Conservation (phyloP, 1,140 invertebrate genomes). For the Bombus impatiens region DNA sequence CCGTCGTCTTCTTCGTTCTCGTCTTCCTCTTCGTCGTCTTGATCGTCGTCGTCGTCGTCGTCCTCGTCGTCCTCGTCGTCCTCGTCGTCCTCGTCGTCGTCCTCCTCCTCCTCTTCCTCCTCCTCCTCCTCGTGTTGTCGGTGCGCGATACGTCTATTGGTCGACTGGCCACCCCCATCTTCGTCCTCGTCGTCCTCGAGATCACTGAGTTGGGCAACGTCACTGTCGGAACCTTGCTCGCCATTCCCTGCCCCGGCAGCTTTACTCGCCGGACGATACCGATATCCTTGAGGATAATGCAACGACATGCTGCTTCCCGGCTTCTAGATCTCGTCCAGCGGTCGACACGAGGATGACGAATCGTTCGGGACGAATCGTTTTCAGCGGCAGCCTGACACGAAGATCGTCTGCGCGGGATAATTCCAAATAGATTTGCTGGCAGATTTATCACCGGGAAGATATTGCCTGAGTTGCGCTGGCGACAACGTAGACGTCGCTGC, state of each 20-base stretch:
- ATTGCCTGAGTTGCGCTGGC: not conserved
- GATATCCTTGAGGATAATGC: slow-evolving; percentile 78
- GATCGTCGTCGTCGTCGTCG: slow-evolving; percentile 81
- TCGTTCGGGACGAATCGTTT: not conserved
- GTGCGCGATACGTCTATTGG: slow-evolving; percentile 17
- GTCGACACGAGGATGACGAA: not conserved
- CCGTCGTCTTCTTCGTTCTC: slow-evolving; percentile 80
- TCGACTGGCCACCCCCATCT: slow-evolving; percentile 75
- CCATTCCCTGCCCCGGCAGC: slow-evolving; percentile 65
- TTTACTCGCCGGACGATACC: slow-evolving; percentile 77
- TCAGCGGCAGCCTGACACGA: not conserved
- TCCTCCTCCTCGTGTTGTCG: slow-evolving; percentile 79
- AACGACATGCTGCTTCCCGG: slow-evolving; percentile 73
- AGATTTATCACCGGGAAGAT: slow-evolving; percentile 15
- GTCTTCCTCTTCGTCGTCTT: slow-evolving; percentile 83
- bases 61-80: slow-evolving; percentile 82
- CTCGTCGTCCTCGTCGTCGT: slow-evolving; percentile 81
- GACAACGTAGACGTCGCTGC: slow-evolving; percentile 6
- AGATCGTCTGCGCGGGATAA: no score
- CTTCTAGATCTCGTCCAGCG: not conserved
- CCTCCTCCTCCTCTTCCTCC: slow-evolving; percentile 83
- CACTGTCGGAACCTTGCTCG: slow-evolving; percentile 79
- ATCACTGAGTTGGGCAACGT: slow-evolving; percentile 80
- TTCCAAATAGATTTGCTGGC: not conserved
- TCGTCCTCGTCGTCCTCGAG: slow-evolving; percentile 84